Evolutionary conservation across 2,113 vertebrate species (phyloP).

Genomic region (Corvus hawaiiensis): DNA sequence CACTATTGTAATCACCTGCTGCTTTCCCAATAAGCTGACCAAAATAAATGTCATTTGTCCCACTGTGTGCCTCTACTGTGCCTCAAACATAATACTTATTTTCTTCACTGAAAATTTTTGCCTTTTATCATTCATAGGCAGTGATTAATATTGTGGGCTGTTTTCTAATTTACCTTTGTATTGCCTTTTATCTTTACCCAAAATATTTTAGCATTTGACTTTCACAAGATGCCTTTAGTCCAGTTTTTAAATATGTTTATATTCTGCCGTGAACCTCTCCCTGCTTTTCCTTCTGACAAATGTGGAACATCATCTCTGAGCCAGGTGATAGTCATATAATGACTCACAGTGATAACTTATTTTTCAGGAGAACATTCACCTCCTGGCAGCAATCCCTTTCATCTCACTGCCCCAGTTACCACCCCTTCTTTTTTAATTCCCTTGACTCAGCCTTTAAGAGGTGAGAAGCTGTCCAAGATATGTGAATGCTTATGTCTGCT

Average conservation of each 20-base stretch:
- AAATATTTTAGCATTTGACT: not conserved
- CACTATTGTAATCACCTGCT: not conserved
- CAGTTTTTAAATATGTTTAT: not conserved
- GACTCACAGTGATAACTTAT: not conserved
- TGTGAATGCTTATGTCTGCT: not conserved
- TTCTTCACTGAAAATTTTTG: not conserved
- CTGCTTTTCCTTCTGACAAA: not conserved
- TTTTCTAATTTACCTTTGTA: not conserved
- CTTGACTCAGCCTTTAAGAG: not conserved
- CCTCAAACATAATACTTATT: not conserved
- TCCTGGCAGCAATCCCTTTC: not conserved
- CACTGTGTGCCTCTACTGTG: not conserved
- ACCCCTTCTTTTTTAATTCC: not conserved
- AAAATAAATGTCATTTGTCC: not conserved
- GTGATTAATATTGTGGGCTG: not conserved
- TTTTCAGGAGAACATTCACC: not conserved
- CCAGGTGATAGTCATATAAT: not conserved
- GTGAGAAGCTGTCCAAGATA: not conserved
- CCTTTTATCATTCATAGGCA: not conserved
- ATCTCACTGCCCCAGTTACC: not conserved
- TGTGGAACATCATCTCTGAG: not conserved
- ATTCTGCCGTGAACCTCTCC: not conserved
- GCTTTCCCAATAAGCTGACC: not conserved
- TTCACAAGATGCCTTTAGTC: not conserved
- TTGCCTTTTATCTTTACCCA: not conserved